Percentiles rank a stretch among this genome's conserved stretches.
These are phyloP conservation scores for Chaetorhynchus papuensis DNA, from an alignment of 2,113 vertebrate genomes.

Conservation along the genomic window DNA sequence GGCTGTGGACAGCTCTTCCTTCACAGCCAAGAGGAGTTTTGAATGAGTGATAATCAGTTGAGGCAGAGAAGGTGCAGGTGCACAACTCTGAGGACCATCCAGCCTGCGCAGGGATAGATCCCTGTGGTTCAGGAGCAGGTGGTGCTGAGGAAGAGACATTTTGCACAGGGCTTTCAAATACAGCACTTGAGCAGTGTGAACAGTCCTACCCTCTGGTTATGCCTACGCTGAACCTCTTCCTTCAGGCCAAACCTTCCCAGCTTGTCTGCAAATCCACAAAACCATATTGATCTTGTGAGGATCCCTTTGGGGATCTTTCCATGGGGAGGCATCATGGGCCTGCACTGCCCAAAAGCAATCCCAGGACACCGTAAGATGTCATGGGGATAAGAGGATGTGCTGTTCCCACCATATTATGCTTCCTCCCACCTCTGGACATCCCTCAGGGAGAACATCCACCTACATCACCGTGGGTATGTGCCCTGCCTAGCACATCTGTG, in stretches of 20 bases:
- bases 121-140: not conserved
- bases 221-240: not conserved
- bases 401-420: not conserved
- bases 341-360: not conserved
- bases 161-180: not conserved
- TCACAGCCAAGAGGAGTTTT: not conserved
- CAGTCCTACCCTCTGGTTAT: not conserved
- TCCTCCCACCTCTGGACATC: not conserved
- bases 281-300: not conserved
- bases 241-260: not conserved
- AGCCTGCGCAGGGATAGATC: not conserved
- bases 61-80: not conserved
- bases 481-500: not conserved
- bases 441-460: not conserved
- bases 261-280: not conserved
- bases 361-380: not conserved
- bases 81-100: not conserved
- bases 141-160: not conserved
- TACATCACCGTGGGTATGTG: not conserved
- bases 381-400: accelerated
- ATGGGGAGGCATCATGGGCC: not conserved
- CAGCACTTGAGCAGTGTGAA: not conserved
- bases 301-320: not conserved
- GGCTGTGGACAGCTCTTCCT: not conserved
- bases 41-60: not conserved